phyloP scores from a whole-genome alignment of 2,888 invertebrate species.

The Rhagonycha lutea region DNA sequence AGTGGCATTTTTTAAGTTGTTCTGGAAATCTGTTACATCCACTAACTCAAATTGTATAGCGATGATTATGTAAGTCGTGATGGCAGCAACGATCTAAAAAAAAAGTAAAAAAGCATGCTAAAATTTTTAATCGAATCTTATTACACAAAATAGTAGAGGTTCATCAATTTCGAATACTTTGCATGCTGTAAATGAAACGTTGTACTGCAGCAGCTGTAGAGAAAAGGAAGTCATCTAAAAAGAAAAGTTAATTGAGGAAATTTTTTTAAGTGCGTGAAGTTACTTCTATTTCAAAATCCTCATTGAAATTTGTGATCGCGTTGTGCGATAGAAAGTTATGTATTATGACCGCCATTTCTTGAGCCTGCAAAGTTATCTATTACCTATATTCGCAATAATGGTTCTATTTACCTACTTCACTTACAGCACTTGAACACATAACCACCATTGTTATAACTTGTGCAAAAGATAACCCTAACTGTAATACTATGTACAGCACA shows the following conservation, averaged over 20 bases:
- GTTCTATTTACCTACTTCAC: slow-evolving; percentile 1
- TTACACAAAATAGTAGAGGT: background rate
- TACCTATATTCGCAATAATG: background rate
- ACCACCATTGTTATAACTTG: background rate
- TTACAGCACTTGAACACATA: background rate
- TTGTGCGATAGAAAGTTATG: background rate
- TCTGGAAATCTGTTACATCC: background rate
- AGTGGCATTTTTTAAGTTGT: background rate
- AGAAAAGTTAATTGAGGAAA: background rate
- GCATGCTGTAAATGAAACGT: background rate
- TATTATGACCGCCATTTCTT: slow-evolving; percentile 1
- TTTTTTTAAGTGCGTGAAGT: background rate
- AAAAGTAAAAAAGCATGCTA: background rate
- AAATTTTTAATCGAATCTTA: background rate
- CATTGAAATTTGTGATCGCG: background rate
- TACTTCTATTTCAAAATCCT: slow-evolving; percentile 7
- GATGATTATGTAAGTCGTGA: background rate
- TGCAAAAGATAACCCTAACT: background rate
- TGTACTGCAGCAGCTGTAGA: background rate
- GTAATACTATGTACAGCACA: background rate
- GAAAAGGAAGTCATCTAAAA: background rate
- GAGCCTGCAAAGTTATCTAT: background rate
- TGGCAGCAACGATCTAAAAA: background rate
- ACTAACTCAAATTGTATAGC: background rate
- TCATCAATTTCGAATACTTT: background rate